Conservation (phyloP, 2,888 invertebrate species). For the Macropis europaea region DNA sequence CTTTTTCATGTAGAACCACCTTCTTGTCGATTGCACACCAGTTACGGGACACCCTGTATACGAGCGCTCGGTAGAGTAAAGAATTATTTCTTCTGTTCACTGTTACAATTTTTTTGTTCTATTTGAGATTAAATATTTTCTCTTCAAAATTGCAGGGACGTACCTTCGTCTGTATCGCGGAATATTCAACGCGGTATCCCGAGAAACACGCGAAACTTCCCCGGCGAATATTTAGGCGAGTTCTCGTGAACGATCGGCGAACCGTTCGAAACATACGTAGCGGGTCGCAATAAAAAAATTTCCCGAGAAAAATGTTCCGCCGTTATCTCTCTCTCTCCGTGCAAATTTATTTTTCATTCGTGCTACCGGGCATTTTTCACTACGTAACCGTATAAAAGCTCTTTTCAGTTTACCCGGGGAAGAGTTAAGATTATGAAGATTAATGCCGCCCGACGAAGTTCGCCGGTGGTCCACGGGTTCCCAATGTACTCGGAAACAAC, state of each 20-base stretch:
- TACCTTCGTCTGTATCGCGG: too few relatives aligned
- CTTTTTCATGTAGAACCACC: too few relatives aligned
- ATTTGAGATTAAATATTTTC: too few relatives aligned
- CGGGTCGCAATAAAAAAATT: neutral
- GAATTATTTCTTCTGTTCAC: too few relatives aligned
- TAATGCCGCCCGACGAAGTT: conserved; percentile 55
- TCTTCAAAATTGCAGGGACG: too few relatives aligned
- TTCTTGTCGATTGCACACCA: too few relatives aligned
- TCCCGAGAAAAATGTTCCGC: neutral
- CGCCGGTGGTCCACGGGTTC: conserved; percentile 35
- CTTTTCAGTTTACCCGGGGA: conserved; percentile 41
- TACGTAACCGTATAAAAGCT: conserved; percentile 8
- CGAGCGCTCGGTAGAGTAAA: too few relatives aligned
- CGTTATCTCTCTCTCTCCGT: neutral
- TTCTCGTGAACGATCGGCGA: neutral
- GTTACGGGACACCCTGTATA: too few relatives aligned
- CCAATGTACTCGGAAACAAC: conserved; percentile 27
- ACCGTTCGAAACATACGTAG: neutral
- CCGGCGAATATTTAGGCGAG: too few relatives aligned
- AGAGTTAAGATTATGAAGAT: conserved; percentile 63
- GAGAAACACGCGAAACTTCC: too few relatives aligned
- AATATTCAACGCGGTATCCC: too few relatives aligned
- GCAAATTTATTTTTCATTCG: conserved; percentile 8
- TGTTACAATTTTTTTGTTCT: too few relatives aligned
- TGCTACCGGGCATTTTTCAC: conserved; percentile 17